These are phyloP conservation scores for Protaetia brevitarsis DNA, from an alignment of 1,140 invertebrate species.

Conservation along the genomic window DNA sequence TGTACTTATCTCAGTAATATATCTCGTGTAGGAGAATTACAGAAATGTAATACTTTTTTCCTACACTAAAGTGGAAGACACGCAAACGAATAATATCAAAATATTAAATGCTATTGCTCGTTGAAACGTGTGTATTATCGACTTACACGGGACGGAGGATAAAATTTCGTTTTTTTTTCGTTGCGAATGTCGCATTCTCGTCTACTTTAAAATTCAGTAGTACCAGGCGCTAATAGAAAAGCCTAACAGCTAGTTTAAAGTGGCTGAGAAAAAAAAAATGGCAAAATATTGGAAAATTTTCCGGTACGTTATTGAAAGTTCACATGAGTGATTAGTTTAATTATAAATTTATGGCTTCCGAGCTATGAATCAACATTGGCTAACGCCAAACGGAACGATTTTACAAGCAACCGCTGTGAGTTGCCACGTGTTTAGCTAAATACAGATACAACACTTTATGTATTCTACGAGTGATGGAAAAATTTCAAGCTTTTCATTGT, in stretches of 20 bases:
- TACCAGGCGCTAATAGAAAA: too few relatives aligned
- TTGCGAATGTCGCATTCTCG: too few relatives aligned
- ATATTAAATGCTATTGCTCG: neutral
- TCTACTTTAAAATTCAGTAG: too few relatives aligned
- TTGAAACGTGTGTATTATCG: neutral
- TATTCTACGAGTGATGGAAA: too few relatives aligned
- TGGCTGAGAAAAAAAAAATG: neutral
- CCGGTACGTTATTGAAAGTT: neutral
- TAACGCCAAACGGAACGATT: neutral
- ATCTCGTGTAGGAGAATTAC: slow-evolving; percentile 12
- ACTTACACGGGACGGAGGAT: neutral
- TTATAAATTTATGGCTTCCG: neutral
- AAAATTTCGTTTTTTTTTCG: too few relatives aligned
- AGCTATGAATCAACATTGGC: neutral
- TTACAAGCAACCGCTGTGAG: neutral
- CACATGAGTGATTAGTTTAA: neutral
- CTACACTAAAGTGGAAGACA: neutral
- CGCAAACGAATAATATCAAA: slow-evolving; percentile 13
- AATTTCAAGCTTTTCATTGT: too few relatives aligned
- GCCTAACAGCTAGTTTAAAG: too few relatives aligned
- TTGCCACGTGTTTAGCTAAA: neutral
- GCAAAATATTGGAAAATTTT: neutral
- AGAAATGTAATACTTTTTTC: slow-evolving; percentile 14
- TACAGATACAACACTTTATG: too few relatives aligned
- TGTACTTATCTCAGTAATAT: slow-evolving; percentile 10